Base-by-base conservation (phyloP, 2,113 vertebrate species). In the Lepus timidus region DNA sequence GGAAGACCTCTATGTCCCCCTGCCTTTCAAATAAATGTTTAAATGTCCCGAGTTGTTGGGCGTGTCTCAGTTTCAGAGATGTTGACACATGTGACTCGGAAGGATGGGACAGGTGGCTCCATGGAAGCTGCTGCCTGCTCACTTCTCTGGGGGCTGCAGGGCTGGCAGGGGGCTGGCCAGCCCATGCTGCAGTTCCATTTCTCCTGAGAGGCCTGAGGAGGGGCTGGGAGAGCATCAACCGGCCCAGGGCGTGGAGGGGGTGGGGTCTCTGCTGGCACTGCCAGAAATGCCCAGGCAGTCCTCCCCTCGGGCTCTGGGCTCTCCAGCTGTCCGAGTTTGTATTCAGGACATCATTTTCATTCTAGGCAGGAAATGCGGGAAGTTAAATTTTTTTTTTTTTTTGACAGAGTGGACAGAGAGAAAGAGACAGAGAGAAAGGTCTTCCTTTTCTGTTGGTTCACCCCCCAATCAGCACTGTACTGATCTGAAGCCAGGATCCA, bases 271-370 rank as follows among this genome's bases (percentile, higher is more conserved):
- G 58, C 5, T 0, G 33, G 49, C 4, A 10, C 20, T 44, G 6
- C 44, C 44, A 44, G 44, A 44, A 44, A 44, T 44, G 44, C 44
- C 44, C 44, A 44, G 44, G 44, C 44, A 44, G 44, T 44, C 44
- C 44, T 44, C 44, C 44, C 44, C 44, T 44, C 44, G 39, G 49
- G 75, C 80, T 93, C 29, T 82, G 49, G 87, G 31, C 68, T 67
- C 13, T 10, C 33, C 39, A 10, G 29, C 27, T 76, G 33, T 67
- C 85, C 93, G 31, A 74, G 79, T 96, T 94, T 88, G 87, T 79
- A 94, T 94, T 95, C 95, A 85, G 70, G 20, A 85, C 85, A 65
- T 44, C 51, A 25, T 85, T 93, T 94, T 52, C 78, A 88, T 95
- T 94, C 89, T 96, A 65, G 74, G 70, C 78, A 75, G 49, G 82